Conservation (phyloP, 92 coral and sea anemone genomes). For the Bergia puertoricense region DNA sequence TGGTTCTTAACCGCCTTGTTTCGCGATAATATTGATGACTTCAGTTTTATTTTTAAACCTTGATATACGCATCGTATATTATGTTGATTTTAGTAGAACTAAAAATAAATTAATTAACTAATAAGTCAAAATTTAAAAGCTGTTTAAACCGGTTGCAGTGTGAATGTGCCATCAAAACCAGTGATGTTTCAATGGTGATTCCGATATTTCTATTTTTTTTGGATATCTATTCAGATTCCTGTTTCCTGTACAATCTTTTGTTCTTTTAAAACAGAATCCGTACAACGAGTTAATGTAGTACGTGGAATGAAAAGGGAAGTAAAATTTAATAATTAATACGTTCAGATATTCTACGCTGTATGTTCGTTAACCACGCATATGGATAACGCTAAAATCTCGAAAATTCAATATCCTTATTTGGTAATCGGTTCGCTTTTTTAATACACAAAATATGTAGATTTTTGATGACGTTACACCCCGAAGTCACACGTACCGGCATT, state of each 20-base stretch:
- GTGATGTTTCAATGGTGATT: background rate
- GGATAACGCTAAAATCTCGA: background rate
- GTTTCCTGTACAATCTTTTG: background rate
- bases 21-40: too few relatives aligned
- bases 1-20: too few relatives aligned
- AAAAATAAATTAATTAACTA: too few relatives aligned
- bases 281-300: background rate
- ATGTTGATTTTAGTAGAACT: background rate
- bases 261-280: background rate
- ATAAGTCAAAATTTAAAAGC: background rate
- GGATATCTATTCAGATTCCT: background rate
- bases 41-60: too few relatives aligned
- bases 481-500: background rate
- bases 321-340: background rate
- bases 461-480: background rate
- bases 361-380: background rate
- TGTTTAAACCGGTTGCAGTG: background rate
- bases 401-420: background rate
- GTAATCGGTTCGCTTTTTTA: background rate
- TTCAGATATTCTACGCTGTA: background rate
- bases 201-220: too few relatives aligned
- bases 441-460: background rate
- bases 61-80: too few relatives aligned
- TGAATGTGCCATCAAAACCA: background rate
- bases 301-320: background rate